Base-by-base conservation (phyloP, 2,888 invertebrate genomes). In the Philopedon plagiatum region DNA sequence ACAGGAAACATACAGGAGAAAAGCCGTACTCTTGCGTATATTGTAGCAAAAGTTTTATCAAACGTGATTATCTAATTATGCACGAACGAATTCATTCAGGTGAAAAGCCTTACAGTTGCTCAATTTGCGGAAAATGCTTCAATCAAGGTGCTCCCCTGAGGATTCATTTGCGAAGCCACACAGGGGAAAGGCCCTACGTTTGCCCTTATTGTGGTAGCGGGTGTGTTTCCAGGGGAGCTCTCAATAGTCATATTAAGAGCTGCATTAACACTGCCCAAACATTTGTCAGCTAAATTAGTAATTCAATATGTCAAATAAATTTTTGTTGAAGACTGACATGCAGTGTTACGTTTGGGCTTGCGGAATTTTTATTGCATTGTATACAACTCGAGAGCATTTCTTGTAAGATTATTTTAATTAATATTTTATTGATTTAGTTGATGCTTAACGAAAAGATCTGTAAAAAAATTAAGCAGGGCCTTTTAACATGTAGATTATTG, bases 1-100 rank as follows among this genome's bases (percentile, higher is more conserved):
- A 81, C 58, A 77, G 83, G 15, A 81, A 81, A 23, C 84, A 84
- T 71, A 84, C 83, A 0, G 84, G 84, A 0, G 80, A 81, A 41
- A 83, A 82, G 72, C 83, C 83, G 3, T 84, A 80, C 65, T 78
- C 79, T 19, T 84, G 83, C 68, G 76, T 78, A 0, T 81, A 82
- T 49, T 84, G 84, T 68, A 79, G 77, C 58, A 84, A 84, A 68
- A 80, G 81, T 62, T 84, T 84, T 60, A 83, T 81, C n/a, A 83
- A 83, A 61, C 76, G 77, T 18, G 82, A 83, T 65, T 82, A 90
- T 83, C 82, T 90, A 77, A 88, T 88, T 19, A 84, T 89, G 77
- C 90, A 90, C 84, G 89, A 89, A 83, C 86, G 90, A 46, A 89
- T 89, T 58, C 90, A 90, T 83, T 88, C 88, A 0, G 90, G 90